phyloP scores from a whole-genome alignment of 2,888 invertebrate species.

The Pyralis farinalis region DNA sequence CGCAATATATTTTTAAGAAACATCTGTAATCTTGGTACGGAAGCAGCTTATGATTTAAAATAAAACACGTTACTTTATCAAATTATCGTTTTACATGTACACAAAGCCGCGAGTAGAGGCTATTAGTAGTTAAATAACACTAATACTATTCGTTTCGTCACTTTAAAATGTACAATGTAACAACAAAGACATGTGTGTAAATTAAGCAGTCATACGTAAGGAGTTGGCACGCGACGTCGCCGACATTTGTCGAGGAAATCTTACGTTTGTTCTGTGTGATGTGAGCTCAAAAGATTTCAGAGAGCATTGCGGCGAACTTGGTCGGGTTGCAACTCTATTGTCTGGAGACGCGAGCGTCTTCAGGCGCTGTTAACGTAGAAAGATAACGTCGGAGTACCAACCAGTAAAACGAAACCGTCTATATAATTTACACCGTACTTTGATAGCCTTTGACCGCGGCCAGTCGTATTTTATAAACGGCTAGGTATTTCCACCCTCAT shows the following conservation, averaged over 20 bases:
- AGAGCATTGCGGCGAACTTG: conserved; percentile 40
- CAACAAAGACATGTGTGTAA: conserved; percentile 21
- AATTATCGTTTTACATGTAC: no score
- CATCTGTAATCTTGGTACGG: no score
- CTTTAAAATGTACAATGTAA: no score
- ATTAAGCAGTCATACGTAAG: conserved; percentile 36
- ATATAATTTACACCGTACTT: conserved; percentile 26
- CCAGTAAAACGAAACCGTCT: conserved; percentile 24
- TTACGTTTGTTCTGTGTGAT: conserved; percentile 44
- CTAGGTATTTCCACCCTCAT: conserved; percentile 13
- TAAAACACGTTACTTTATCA: no score
- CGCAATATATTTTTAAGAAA: no score
- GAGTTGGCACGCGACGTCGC: conserved; percentile 38
- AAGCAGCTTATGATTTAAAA: no score
- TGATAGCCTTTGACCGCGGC: conserved; percentile 24
- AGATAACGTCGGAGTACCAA: conserved; percentile 31
- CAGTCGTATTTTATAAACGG: conserved; percentile 12
- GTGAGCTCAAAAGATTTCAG: conserved; percentile 58
- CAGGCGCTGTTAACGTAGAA: conserved; percentile 28
- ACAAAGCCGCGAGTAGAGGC: no score
- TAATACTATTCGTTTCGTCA: no score
- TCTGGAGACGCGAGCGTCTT: conserved; percentile 43
- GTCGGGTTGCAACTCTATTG: conserved; percentile 51
- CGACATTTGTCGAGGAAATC: conserved; percentile 30
- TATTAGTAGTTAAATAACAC: no score